These are phyloP conservation scores for Micromys minutus DNA, from an alignment of 2,113 vertebrate genomes.

Conservation along the genomic window DNA sequence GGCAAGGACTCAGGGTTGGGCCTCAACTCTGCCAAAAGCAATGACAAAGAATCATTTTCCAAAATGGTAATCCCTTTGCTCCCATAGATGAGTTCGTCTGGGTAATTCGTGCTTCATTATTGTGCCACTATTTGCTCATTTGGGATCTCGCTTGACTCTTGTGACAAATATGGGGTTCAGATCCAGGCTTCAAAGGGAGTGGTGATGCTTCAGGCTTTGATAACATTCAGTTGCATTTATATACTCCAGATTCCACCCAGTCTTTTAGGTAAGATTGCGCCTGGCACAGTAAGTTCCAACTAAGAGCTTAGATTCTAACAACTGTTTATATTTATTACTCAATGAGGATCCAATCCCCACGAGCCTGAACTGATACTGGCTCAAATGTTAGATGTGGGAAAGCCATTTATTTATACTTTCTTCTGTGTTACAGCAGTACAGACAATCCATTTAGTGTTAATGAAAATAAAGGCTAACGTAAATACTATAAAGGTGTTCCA, in stretches of 20 bases:
- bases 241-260: background rate
- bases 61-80: slow-evolving; percentile 63
- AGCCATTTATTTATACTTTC: slow-evolving; percentile 3
- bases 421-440: background rate
- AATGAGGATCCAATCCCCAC: background rate
- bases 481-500: background rate
- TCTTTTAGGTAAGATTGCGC: background rate
- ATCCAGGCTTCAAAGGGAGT: slow-evolving; percentile 39
- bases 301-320: slow-evolving; percentile 21
- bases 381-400: background rate
- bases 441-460: background rate
- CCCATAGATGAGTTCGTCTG: slow-evolving; percentile 72
- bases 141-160: slow-evolving; percentile 65
- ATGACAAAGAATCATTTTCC: background rate
- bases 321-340: slow-evolving; percentile 10
- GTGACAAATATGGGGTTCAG: slow-evolving; percentile 69
- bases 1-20: background rate
- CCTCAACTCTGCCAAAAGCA: background rate
- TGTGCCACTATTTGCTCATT: slow-evolving; percentile 66
- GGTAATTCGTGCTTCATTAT: slow-evolving; percentile 71
- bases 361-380: background rate
- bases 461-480: background rate
- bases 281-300: background rate
- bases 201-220: background rate
- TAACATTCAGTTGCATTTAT: background rate